Evolutionary conservation across 2,113 vertebrate species (phyloP).

Genomic region (Hyperopisus bebe): DNA sequence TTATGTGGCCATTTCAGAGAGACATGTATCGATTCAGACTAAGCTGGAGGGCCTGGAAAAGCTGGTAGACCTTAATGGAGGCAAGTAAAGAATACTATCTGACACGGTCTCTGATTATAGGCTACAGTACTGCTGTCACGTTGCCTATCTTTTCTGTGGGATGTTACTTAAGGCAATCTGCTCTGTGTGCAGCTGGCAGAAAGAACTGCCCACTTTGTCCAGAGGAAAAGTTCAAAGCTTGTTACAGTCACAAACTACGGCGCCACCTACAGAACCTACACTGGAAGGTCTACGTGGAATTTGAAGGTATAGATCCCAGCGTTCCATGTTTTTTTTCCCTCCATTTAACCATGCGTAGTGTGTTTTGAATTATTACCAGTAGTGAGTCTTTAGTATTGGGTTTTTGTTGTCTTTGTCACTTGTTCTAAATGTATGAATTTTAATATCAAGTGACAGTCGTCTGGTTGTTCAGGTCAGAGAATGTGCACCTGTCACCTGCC

Average conservation of each 20-base stretch:
- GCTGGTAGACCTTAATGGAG: conserved; percentile 71
- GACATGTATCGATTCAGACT: conserved; percentile 87
- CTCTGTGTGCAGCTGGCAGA: conserved; percentile 62
- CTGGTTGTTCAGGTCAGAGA: conserved; percentile 68
- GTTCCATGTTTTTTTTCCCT: neutral
- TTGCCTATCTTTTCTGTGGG: neutral
- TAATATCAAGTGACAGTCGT: neutral
- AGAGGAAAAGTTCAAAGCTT: conserved; percentile 86
- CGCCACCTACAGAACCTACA: conserved; percentile 92
- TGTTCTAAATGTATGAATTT: neutral
- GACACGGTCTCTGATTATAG: neutral
- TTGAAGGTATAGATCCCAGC: conserved; percentile 69
- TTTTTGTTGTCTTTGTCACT: neutral
- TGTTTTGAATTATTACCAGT: too few species aligned
- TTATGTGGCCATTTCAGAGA: conserved; percentile 64
- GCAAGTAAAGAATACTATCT: conserved; percentile 41
- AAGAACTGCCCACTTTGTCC: conserved; percentile 87
- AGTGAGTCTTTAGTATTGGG: neutral
- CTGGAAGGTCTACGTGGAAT: conserved; percentile 95
- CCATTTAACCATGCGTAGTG: too few species aligned
- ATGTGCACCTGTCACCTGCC: conserved; percentile 96
- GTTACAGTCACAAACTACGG: conserved; percentile 80
- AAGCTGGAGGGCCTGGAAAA: conserved; percentile 76
- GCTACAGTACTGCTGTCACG: neutral
- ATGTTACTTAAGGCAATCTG: neutral